Base-by-base conservation (phyloP, 2,113 vertebrate genomes). In the Embiotoca jacksoni region DNA sequence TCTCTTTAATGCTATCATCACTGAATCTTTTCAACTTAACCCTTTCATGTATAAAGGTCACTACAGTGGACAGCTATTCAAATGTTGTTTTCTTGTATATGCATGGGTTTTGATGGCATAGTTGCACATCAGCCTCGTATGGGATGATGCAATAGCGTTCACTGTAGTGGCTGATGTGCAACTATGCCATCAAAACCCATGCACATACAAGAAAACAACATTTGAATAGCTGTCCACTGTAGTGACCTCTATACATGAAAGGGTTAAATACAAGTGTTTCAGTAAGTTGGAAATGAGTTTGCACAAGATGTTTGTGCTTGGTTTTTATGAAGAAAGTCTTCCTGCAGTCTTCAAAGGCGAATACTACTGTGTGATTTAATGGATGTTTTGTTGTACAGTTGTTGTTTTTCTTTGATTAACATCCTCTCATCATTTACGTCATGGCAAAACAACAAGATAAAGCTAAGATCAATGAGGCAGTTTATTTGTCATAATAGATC, bases 401-500 rank as follows among this genome's bases (percentile, higher is more conserved):
- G 23, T 23, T 32, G 7, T 32, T 74, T 64, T 32, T 7, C n/a
- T 74, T 80, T 63, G 56, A 36, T 32, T 49, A 60, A 35, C 15
- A 46, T 65, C 7, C 23, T 15, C 14, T 6, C 59, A 61, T 54
- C 8, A 2, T 78, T 33, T 32, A 59, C 36, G 5, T 13, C 4
- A 7, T 15, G 0, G 33, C 32, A 33, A 44, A 23, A 72, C 10
- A 13, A 71, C 14, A 58, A 64, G 58, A 13, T 70, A 41, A 47
- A 72, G 53, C 39, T 46, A 36, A 8, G 46, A 63, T 67, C 52
- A 79, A 32, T 57, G 30, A 50, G 52, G 62, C 33, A 2, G 16
- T 76, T 80, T 52, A 66, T 84, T 78, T 67, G 37, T 72, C 47
- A 65, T 60, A 83, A 66, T 74, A 71, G 37, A 77, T 75, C 60